These are phyloP conservation scores for Sebastes nivosus DNA, from an alignment of 2,797 vertebrate species.

Conservation along the genomic window DNA sequence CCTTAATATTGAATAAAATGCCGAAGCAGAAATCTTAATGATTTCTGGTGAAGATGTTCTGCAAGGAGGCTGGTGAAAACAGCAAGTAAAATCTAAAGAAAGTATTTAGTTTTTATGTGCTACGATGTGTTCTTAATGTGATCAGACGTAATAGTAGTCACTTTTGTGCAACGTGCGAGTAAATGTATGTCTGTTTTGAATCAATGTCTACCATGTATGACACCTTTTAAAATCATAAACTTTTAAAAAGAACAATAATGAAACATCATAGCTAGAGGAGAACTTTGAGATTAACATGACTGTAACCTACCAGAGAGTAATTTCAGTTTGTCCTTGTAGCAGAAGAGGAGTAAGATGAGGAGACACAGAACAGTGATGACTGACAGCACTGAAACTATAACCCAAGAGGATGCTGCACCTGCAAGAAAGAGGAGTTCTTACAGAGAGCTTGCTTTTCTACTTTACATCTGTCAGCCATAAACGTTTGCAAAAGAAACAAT, in stretches of 20 bases:
- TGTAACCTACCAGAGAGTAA: slow-evolving; percentile 78
- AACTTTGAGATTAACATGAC: background rate
- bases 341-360: slow-evolving; percentile 82
- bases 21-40: background rate
- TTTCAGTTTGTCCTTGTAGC: slow-evolving; percentile 85
- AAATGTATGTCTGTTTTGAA: background rate
- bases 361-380: slow-evolving; percentile 80
- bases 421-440: slow-evolving; percentile 21
- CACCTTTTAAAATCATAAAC: background rate
- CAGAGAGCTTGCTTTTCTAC: background rate
- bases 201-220: background rate
- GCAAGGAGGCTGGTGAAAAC: background rate
- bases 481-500: background rate
- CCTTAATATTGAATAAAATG: background rate
- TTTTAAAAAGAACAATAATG: background rate
- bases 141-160: background rate
- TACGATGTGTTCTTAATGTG: background rate
- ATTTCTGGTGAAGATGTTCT: background rate
- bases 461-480: background rate
- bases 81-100: background rate
- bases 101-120: background rate
- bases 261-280: background rate
- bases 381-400: slow-evolving; percentile 80
- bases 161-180: background rate
- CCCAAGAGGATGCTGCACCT: slow-evolving; percentile 74